Percentiles rank a stretch among this genome's conserved stretches.
phyloP scores from a whole-genome alignment of 2,113 vertebrate genomes.

The Castor canadensis region DNA sequence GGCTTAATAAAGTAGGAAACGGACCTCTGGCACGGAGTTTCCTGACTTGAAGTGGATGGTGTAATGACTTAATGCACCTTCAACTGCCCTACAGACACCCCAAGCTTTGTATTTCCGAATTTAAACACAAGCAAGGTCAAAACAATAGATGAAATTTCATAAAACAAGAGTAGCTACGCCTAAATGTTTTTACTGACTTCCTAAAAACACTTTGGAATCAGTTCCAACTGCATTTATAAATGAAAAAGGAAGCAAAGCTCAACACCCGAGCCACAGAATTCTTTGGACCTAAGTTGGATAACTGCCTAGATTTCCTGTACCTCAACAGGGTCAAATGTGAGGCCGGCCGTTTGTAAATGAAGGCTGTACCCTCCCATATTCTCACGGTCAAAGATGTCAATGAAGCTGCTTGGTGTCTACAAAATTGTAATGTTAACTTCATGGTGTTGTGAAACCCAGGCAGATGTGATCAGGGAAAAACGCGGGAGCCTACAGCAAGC shows the following conservation, averaged over 20 bases:
- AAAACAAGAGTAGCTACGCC: slow-evolving; percentile 54
- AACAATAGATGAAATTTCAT: slow-evolving; percentile 73
- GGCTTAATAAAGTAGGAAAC: slow-evolving; percentile 63
- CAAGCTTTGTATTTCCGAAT: slow-evolving; percentile 29
- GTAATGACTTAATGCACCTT: background rate
- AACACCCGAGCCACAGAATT: slow-evolving; percentile 34
- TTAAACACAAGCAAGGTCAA: slow-evolving; percentile 54
- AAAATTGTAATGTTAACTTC: background rate
- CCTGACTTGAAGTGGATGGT: slow-evolving; percentile 44
- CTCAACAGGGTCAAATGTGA: slow-evolving; percentile 57
- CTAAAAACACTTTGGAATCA: slow-evolving; percentile 67
- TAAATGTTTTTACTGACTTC: slow-evolving; percentile 72
- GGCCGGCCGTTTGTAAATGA: slow-evolving; percentile 1
- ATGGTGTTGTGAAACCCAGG: background rate
- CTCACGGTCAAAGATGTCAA: background rate
- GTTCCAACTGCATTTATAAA: slow-evolving; percentile 62
- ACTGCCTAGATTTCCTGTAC: slow-evolving; percentile 57
- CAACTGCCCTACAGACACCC: background rate
- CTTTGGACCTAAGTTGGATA: slow-evolving; percentile 42
- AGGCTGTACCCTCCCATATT: background rate
- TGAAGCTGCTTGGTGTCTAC: background rate
- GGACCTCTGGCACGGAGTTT: background rate
- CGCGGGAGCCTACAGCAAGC: background rate
- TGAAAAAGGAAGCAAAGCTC: slow-evolving; percentile 65
- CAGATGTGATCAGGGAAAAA: too few species aligned